Evolutionary conservation across 2,113 vertebrate genomes (phyloP), one percentile per base, ranked within the genome.

Genomic region (Monopterus albus): DNA sequence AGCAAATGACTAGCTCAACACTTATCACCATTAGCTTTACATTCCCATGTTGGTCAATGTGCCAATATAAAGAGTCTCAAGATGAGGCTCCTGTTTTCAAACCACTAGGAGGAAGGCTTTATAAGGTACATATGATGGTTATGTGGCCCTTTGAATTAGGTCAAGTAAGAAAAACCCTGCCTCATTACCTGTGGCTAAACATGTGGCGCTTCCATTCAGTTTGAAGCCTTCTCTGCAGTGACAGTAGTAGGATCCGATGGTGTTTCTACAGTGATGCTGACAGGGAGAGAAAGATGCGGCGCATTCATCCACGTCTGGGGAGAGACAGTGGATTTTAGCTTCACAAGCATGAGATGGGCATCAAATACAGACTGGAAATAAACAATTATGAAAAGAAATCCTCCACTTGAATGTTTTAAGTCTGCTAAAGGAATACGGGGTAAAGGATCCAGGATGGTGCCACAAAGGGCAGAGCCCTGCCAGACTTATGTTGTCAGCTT

Each of bases 251-350:
- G 94, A 88, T 0, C 96, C 95, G 0, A 75, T 71, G 0, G 88
- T 92, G 39, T 98, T 97, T 7, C 31, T 75, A 82, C 96, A 97
- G 8, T 91, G 60, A 62, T 98, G 96, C 61, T 79, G 89, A 78
- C 96, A 98, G 10, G 94, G 93, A 40, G 88, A 68, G 25, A 90
- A 94, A 2, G 90, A 81, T 72, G 78, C 40, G 4, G 93, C 89
- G 77, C 95, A 97, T 67, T 97, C 96, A 1, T 97, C 94, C 67
- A 95, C 15, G 90, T 97, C 96, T 97, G 81, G 0, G 14, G 42
- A 45, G 0, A 18, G 17, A 38, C 3, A 49, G 2, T 3, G 3
- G 2, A 28, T 17, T 58, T 42, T 42, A 29, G 6, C 5, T 15
- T 47, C 31, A 40, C 3, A 52, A 18, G 3, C 15, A 38, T n/a